phyloP scores from a whole-genome alignment of 2,113 vertebrate genomes.

The Pachycephala philippinensis region DNA sequence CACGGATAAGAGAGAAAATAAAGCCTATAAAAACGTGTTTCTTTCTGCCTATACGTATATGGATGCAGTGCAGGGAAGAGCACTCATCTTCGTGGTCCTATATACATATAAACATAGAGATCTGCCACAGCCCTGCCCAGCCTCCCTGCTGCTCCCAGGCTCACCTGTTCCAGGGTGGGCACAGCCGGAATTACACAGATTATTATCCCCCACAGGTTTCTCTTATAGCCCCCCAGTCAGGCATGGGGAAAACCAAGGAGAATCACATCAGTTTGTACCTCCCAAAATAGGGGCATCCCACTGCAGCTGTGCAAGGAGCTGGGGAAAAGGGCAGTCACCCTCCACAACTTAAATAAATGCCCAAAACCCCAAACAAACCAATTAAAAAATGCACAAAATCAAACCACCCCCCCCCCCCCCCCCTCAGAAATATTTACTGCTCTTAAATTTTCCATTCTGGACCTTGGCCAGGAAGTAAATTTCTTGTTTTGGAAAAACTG shows the following conservation, averaged over 20 bases:
- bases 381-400: not conserved
- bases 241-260: not conserved
- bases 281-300: rapidly evolving
- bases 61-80: not conserved
- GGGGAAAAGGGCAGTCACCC: not conserved
- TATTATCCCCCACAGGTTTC: not conserved
- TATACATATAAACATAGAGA: not conserved
- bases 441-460: not conserved
- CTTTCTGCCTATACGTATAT: rapidly evolving
- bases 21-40: not conserved
- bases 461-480: not conserved
- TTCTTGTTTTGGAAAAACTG: conserved; percentile 11
- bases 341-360: not conserved
- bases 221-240: no score
- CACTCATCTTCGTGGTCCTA: not conserved
- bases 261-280: not conserved
- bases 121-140: not conserved
- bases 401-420: not conserved
- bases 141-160: not conserved
- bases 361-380: not conserved
- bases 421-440: not conserved
- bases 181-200: not conserved
- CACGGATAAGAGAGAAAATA: not conserved
- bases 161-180: not conserved
- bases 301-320: not conserved